These are phyloP conservation scores for Drosophila lacteicornis DNA, from an alignment of 1,140 invertebrate species.

Conservation along the genomic window DNA sequence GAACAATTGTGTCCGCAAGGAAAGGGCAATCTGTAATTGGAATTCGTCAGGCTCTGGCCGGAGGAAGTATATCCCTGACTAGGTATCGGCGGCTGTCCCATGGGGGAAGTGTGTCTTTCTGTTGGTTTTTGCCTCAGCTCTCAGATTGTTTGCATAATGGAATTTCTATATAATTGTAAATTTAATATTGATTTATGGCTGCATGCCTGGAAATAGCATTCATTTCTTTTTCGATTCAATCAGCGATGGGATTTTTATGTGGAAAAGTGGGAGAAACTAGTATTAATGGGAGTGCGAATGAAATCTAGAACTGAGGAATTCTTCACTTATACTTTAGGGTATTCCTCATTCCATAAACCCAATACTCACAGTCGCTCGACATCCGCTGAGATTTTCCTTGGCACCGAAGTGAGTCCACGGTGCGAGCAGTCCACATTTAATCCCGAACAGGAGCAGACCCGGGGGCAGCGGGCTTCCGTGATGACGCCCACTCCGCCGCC, in stretches of 20 bases:
- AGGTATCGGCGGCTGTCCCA: too few relatives aligned
- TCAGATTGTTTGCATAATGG: conserved; percentile 39
- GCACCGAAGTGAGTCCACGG: conserved; percentile 91
- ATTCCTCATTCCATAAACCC: background rate
- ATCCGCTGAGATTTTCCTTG: conserved; percentile 90
- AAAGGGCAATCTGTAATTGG: conserved; percentile 31
- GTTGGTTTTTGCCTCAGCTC: conserved; percentile 13
- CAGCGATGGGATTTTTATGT: background rate
- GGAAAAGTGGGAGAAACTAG: background rate
- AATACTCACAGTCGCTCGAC: conserved; percentile 92
- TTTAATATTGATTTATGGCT: conserved; percentile 45
- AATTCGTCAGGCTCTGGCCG: conserved; percentile 37
- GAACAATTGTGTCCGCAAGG: conserved; percentile 36
- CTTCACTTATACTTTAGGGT: too few relatives aligned
- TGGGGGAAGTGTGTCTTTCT: conserved; percentile 29
- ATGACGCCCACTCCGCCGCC: conserved; percentile 77
- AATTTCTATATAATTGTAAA: conserved; percentile 41
- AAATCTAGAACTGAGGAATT: too few relatives aligned
- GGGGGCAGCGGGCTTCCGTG: conserved; percentile 88
- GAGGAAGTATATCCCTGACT: conserved; percentile 28
- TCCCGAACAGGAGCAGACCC: conserved; percentile 91
- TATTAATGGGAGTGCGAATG: conserved; percentile 5
- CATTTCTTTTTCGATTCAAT: conserved; percentile 8
- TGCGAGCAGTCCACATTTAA: conserved; percentile 93
- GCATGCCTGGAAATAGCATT: conserved; percentile 15